phyloP scores from a whole-genome alignment of 2,888 invertebrate genomes.

The Pseudeuparius sepicola region DNA sequence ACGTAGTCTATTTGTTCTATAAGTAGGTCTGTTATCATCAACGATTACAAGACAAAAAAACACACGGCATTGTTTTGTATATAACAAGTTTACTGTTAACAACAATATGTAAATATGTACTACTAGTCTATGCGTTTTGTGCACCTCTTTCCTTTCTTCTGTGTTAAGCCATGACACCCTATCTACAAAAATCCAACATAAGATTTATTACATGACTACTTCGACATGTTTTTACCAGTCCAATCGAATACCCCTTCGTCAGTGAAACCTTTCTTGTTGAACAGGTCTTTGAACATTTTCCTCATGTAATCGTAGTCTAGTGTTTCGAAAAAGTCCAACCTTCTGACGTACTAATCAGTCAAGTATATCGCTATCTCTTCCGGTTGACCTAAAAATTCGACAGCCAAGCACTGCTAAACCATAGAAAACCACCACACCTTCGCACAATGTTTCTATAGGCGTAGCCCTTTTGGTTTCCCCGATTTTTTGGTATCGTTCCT shows the following conservation, averaged over 20 bases:
- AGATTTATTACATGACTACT: slow-evolving; percentile 1
- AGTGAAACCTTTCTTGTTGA: slow-evolving; percentile 72
- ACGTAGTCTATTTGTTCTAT: slow-evolving; percentile 97
- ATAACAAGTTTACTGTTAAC: too few relatives aligned
- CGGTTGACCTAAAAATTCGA: slow-evolving; percentile 48
- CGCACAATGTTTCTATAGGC: slow-evolving; percentile 87
- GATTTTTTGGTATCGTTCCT: slow-evolving; percentile 99
- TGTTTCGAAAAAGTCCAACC: slow-evolving; percentile 98
- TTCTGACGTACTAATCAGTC: slow-evolving; percentile 86
- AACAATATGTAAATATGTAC: too few relatives aligned
- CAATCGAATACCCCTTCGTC: slow-evolving; percentile 92
- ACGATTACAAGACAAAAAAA: too few relatives aligned
- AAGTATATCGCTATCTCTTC: slow-evolving; percentile 98
- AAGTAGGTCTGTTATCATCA: slow-evolving; percentile 60
- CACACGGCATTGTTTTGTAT: too few relatives aligned
- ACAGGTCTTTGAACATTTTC: slow-evolving; percentile 88
- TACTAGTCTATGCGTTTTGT: too few relatives aligned
- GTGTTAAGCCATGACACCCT: slow-evolving; percentile 26
- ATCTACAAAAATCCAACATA: too few relatives aligned
- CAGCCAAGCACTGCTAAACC: slow-evolving; percentile 26
- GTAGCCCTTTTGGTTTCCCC: slow-evolving; percentile 99
- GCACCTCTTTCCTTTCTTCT: slow-evolving; percentile 23
- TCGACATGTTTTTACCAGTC: slow-evolving; percentile 60
- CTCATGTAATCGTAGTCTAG: slow-evolving; percentile 98
- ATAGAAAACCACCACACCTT: slow-evolving; percentile 37